Evolutionary conservation across 1,140 invertebrate species (phyloP), one percentile per base, ranked within the genome.

Genomic region (Acyrthosiphon pisum): DNA sequence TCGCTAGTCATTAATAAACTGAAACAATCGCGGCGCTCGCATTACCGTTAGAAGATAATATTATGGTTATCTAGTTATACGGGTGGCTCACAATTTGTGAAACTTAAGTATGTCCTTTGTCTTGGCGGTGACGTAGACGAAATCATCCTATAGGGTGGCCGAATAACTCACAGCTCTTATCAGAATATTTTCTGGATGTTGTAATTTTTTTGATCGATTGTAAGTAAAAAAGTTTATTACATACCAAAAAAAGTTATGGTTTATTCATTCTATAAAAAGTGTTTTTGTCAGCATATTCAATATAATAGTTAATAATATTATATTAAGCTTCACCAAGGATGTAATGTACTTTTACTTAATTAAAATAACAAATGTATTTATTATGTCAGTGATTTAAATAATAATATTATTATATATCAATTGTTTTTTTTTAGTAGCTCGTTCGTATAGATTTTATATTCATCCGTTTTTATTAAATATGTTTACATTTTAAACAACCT

Each of bases 1-100:
- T 90, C 37, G 37, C 53, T 41, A 44, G 88, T 90, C 88, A 90
- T 89, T 89, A 89, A 89, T 89, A 90, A 90, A 90, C 50, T 60
- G 88, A 9, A 90, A 90, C 53, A 90, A 90, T 90, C 35, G 88
- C 88, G 23, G 53, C 26, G 23, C 53, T 90, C 88, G 35, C 23
- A 60, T 90, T 90, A 56, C 88, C 53, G 44, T 60, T 60, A 44
- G 30, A 90, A 56, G 8, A 26, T 35, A 90, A 14, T 35, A 41
- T 41, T 41, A 90, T 60, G 35, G 88, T 90, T 90, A 90, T 90
- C 53, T 90, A 30, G 88, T 90, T 90, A 90, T 37, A 41, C 53
- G 88, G 56, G 88, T 90, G 88, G 53, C 26, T 60, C 23, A 60
- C 88, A 60, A 60, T 90, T 90, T 90, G 50, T 60, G 88, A 60